Evolutionary conservation across 2,888 invertebrate species (phyloP), one percentile per base, ranked within the genome.

Genomic region (Phyllotreta striolata): DNA sequence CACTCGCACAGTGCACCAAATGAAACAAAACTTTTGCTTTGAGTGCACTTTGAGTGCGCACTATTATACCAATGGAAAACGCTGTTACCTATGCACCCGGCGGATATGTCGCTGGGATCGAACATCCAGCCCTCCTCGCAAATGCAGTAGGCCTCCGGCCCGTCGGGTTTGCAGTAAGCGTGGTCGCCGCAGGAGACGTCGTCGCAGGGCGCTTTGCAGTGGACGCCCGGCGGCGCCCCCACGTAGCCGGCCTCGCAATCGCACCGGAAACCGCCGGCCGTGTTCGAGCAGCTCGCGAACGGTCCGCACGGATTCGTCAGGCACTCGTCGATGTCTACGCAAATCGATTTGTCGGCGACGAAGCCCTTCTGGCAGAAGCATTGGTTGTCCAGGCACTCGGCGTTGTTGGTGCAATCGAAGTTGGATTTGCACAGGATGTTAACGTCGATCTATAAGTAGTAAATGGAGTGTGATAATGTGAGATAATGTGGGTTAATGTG

Each of bases 101-200:
- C 93, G 5, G 91, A 87, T 70, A 96, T 92, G 76, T 96, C 93
- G 61, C 86, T 89, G 0, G 96, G 95, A 81, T 95, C 91, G 77
- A 92, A 96, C 0, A 93, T 94, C 93, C 95, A 96, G 0, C 96
- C 96, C 64, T 93, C 92, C 78, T 96, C 93, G 77, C 95, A 95
- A 52, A 95, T 91, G 74, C 96, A 96, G 74, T 92, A 94, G 0
- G 95, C 95, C 80, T 95, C 95, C 64, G 88, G 87, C 38, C 93
- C 93, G 73, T 95, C 92, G 0, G 93, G 90, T 78, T 95, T 94
- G 79, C 96, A 96, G 77, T 87, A 93, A 1, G 95, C 92, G 78
- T 96, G 95, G 6, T 89, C 87, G 10, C 94, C 92, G 78, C 96
- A 96, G 77, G 91, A 90, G 0, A 96, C 92, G 80, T 93, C 93